Evolutionary conservation across 2,888 invertebrate genomes (phyloP), one percentile per base, ranked within the genome.

Genomic region (Odontothrips loti): DNA sequence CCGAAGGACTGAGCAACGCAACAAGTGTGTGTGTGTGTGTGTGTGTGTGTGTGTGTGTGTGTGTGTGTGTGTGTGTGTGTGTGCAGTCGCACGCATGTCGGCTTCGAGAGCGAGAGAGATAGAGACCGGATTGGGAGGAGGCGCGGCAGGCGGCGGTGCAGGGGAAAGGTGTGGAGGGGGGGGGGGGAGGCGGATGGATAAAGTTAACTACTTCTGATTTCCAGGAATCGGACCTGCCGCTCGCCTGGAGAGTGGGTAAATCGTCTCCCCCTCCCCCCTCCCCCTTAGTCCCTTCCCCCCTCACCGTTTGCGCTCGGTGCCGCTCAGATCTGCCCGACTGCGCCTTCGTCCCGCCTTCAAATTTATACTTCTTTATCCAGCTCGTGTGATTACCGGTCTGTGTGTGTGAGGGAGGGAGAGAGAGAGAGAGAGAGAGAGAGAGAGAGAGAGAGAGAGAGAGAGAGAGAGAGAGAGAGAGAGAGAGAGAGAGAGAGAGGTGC

Each of bases 121-220:
- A 23, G 68, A 68, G 68, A 68, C 23, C 20, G 68, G 27, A 11
- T 12, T 10, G 51, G 27, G 68, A 23, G 68, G 12, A 27, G 23
- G 27, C 23, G 68, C 1, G 68, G 23, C 68, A 9, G 27, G 20
- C 15, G 51, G 27, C 68, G n/a, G 68, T 8, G 27, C 23, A 12
- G 58, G 68, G 15, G 58, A 20, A 23, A 12, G 68, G 6, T 27
- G 27, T 23, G 9, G 68, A n/a, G 34, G 9, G 68, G 68, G 8
- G 68, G 68, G 68, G 68, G 23, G 68, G 68, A 12, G 27, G 68
- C 68, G 68, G 68, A 75, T 75, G 68, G 68, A 75, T 75, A 75
- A 75, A 75, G 68, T 75, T 75, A 75, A 75, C 68, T 75, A 75
- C 68, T 75, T 75, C 68, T 75, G 68, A 75, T 75, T 75, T 75